Percentiles rank a stretch among this genome's conserved stretches.
Evolutionary conservation across 2,888 invertebrate genomes (phyloP).

Genomic region (Norana najaformis): DNA sequence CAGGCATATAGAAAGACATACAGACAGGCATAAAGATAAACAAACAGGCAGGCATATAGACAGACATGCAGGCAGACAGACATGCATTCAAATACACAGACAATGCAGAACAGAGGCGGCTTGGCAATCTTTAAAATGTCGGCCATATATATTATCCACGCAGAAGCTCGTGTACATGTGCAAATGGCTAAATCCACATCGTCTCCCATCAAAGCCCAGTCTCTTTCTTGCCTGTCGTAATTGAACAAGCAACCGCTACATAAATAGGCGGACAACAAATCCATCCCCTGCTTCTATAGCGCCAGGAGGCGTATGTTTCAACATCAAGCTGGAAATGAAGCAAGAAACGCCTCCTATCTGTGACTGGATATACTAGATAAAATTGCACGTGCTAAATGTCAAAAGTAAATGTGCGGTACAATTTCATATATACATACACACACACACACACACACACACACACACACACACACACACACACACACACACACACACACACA

Average conservation of each 20-base stretch:
- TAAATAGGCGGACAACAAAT: neutral
- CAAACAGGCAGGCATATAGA: too few relatives aligned
- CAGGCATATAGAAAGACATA: neutral
- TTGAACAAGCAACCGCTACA: neutral
- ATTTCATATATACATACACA: neutral
- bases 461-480: neutral
- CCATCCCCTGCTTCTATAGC: neutral
- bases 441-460: neutral
- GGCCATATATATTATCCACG: neutral
- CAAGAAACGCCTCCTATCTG: neutral
- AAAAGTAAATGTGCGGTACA: neutral
- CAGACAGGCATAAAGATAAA: too few relatives aligned
- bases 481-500: neutral
- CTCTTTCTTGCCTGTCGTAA: neutral
- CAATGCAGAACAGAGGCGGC: neutral
- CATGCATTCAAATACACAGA: neutral
- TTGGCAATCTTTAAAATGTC: neutral
- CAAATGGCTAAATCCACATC: neutral
- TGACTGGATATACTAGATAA: neutral
- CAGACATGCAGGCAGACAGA: neutral
- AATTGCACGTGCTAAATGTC: neutral
- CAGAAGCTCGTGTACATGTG: neutral
- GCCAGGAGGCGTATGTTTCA: neutral
- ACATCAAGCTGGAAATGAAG: neutral
- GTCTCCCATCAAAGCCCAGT: neutral